Base-by-base conservation (phyloP, 2,888 invertebrate species). In the Melanargia galathea region DNA sequence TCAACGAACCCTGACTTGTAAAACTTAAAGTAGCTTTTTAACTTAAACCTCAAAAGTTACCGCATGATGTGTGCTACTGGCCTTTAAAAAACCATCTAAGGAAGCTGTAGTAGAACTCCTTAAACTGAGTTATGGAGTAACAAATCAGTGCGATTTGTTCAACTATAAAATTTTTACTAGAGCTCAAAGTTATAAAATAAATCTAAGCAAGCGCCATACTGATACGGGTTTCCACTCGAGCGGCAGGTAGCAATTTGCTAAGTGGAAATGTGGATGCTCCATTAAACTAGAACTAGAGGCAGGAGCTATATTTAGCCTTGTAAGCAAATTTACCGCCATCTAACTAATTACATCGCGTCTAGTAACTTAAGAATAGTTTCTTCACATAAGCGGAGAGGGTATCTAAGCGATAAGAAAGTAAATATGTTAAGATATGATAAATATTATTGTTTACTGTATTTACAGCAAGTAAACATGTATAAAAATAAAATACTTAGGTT, bases 241-340 rank as follows among this genome's bases (percentile, higher is more conserved):
- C 35, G 58, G 16, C 46, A 35, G 58, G 58, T 48, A 58, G 56
- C 40, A 62, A 64, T 54, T 62, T 64, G 64, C 43, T 60, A 57
- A 60, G 49, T 64, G 61, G 43, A 51, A 62, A 65, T 30, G 63
- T 60, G 38, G 48, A 54, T 62, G 56, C 56, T 48, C 48, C 59
- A 66, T 60, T 65, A 65, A 63, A 46, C 49, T 30, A 49, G 49
- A 63, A 46, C 51, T 20, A 49, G 26, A 59, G 38, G 43, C 13
- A 24, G 48, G 38, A 40, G 24, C 65, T 68, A 70, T 70, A 61
- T 66, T 64, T 68, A 66, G 63, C 54, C 13, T 43, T 43, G 59
- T 55, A 63, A 66, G 59, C 52, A 66, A 66, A 64, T 67, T 68
- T 66, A 63, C 61, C 57, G 54, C 43, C 70, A 64, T 60, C 58